Evolutionary conservation across 2,113 vertebrate species (phyloP), one percentile per base, ranked within the genome.

Genomic region (Esox niger): DNA sequence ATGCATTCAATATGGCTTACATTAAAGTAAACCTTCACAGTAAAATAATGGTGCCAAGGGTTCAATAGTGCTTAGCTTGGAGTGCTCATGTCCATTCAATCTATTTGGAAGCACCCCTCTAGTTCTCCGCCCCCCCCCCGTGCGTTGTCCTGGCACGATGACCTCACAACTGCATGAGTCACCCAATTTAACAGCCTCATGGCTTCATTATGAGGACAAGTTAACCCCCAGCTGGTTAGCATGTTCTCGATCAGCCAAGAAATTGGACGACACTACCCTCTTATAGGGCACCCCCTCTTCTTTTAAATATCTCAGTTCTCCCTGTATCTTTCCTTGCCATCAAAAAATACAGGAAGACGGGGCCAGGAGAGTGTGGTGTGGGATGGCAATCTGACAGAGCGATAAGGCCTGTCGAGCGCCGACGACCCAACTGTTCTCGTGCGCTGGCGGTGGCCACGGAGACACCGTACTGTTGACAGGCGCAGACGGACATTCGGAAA

Each of bases 101-200:
- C 25, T 1, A 25, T 56, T 27, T 56, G 8, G 13, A 56, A 15
- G 3, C n/a, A n/a, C n/a, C n/a, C n/a, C 27, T 31, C n/a, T 25
- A 31, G 31, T 20, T 23, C 11, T 47, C 11, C 26, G 20, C 29
- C n/a, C 23, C 6, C 33, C 32, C 21, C 15, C 21, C 43, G n/a
- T 43, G 35, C 6, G 59, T 5, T 2, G 33, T 74, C 56, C 67
- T 23, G 52, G 63, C 33, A 62, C 62, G 67, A 63, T 82, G 75
- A 82, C 75, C 70, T 85, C 68, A 77, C 29, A 62, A 68, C 60
- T 62, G 56, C 25, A 57, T 75, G 78, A 76, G 62, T 82, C 71
- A 25, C 69, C 55, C 74, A 71, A 38, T 75, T 68, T 71, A 80
- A 83, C 59, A 66, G 67, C 27, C 57, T 69, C 69, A 74, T 55